A percentile compares a stretch with the other conserved stretches of the same genome.
phyloP scores from a whole-genome alignment of 1,140 invertebrate genomes.

The Bombus cullumanus region DNA sequence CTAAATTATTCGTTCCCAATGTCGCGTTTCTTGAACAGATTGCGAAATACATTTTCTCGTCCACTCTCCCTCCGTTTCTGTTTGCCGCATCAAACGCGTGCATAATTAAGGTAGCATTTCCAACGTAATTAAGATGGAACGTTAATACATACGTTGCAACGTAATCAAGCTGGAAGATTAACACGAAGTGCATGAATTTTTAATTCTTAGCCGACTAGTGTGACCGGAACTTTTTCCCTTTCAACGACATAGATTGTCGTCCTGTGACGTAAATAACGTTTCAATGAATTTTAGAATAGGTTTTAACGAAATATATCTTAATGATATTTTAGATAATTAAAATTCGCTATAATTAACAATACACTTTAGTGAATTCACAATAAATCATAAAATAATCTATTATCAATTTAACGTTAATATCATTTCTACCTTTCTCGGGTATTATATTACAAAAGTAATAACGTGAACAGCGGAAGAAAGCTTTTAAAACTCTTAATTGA shows the following conservation, averaged over 20 bases:
- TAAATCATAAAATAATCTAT: neutral
- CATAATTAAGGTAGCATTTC: conserved; percentile 30
- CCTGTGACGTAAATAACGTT: neutral
- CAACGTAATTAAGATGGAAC: conserved; percentile 14
- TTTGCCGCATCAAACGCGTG: neutral
- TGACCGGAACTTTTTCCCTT: neutral
- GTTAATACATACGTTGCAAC: conserved; percentile 14
- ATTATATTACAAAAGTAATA: neutral
- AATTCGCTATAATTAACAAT: neutral
- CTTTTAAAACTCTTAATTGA: neutral
- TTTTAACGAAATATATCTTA: neutral
- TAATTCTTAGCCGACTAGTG: neutral
- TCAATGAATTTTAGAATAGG: neutral
- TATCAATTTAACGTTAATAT: neutral
- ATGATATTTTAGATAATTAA: neutral
- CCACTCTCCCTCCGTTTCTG: neutral
- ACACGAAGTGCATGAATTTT: conserved; percentile 14
- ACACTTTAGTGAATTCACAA: neutral
- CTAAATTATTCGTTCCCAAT: neutral
- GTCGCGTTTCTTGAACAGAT: neutral
- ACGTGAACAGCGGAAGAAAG: neutral
- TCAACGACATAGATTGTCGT: neutral
- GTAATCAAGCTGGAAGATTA: conserved; percentile 18
- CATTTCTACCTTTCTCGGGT: neutral
- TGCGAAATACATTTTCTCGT: neutral